Evolutionary conservation across 2,113 vertebrate genomes (phyloP).

Genomic region (Connochaetes taurinus): DNA sequence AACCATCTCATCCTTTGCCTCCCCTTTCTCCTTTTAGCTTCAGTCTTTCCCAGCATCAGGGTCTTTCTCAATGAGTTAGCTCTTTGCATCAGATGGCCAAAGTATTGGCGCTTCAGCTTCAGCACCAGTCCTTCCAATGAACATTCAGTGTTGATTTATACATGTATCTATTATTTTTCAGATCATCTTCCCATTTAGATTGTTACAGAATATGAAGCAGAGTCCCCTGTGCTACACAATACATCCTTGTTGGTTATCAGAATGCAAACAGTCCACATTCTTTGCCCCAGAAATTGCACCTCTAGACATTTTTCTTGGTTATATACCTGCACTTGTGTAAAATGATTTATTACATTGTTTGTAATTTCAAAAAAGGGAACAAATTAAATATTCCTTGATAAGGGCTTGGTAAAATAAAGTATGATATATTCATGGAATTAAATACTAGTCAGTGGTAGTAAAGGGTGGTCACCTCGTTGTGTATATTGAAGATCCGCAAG

Average conservation of each 20-base stretch:
- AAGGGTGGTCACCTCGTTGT: neutral
- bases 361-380: neutral
- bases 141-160: neutral
- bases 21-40: neutral
- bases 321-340: neutral
- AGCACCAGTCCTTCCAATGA: neutral
- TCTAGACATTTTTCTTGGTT: neutral
- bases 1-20: neutral
- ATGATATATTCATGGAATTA: neutral
- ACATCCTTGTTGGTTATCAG: neutral
- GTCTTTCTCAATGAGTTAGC: neutral
- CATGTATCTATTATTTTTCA: neutral
- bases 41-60: neutral
- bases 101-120: neutral
- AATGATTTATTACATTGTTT: neutral
- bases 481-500: neutral
- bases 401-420: neutral
- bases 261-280: neutral
- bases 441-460: neutral
- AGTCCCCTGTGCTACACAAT: neutral
- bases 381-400: neutral
- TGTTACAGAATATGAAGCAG: neutral
- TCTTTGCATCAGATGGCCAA: neutral
- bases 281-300: neutral
- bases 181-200: neutral